Percentiles rank a stretch among this genome's conserved stretches.
Conservation (phyloP, 2,888 invertebrate genomes). For the Diplolepis rosae region DNA sequence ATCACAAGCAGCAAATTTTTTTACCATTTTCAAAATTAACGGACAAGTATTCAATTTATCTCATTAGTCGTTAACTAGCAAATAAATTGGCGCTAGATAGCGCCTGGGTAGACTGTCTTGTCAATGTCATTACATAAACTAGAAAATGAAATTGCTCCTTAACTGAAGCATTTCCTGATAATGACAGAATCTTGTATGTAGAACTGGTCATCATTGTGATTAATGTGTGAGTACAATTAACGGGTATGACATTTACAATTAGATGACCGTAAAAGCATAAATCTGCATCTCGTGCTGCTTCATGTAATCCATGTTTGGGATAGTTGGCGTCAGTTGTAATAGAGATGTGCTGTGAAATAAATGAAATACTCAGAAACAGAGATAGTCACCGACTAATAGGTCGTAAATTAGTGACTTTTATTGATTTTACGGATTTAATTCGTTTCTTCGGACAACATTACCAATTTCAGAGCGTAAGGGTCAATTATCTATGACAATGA, state of each 20-base stretch:
- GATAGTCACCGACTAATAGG: not conserved
- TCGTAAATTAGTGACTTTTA: not conserved
- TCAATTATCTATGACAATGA: not conserved
- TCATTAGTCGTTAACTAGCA: no score
- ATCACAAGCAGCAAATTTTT: no score
- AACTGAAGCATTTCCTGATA: not conserved
- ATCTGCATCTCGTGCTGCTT: not conserved
- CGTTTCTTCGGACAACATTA: not conserved
- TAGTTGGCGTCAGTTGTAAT: conserved; percentile 13
- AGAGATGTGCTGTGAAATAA: not conserved
- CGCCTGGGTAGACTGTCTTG: no score
- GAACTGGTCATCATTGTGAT: not conserved
- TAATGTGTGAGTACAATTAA: not conserved
- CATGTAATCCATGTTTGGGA: not conserved
- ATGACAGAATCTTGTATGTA: not conserved
- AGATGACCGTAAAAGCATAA: not conserved
- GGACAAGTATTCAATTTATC: no score
- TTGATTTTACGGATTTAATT: not conserved
- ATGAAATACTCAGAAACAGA: conserved; percentile 5
- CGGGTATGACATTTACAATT: conserved; percentile 5
- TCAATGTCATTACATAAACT: no score
- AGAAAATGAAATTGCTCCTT: not conserved
- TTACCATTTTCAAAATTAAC: no score
- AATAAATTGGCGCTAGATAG: no score
- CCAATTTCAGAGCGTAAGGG: not conserved